These are phyloP conservation scores for Suillia variegata DNA, from an alignment of 2,888 invertebrate genomes.

Conservation along the genomic window DNA sequence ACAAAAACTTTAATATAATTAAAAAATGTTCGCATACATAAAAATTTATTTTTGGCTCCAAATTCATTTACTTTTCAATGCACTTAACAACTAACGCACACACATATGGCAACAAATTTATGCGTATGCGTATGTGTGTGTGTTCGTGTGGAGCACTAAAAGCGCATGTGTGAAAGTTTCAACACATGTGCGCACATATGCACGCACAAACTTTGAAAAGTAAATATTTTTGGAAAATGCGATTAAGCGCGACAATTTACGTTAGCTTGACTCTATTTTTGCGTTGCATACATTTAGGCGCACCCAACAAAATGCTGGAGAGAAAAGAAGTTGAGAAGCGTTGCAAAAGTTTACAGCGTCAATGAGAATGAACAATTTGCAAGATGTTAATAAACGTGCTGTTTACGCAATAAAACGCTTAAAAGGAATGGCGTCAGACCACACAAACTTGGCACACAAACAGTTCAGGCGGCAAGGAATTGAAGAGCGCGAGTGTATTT, in stretches of 20 bases:
- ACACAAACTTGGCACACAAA: no score
- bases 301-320: not conserved
- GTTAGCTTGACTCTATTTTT: slow-evolving; percentile 28
- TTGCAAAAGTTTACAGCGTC: no score
- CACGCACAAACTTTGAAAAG: not conserved
- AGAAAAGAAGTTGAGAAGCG: no score
- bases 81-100: not conserved
- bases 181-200: not conserved
- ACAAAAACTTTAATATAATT: no score
- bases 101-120: no score
- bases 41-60: no score
- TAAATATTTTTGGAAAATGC: slow-evolving; percentile 16
- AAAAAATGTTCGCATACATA: no score
- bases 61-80: not conserved
- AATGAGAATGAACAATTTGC: no score
- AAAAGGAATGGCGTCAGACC: not conserved
- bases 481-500: not conserved
- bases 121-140: not conserved
- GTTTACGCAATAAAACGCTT: not conserved
- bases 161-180: not conserved
- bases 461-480: no score
- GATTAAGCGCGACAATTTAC: slow-evolving; percentile 34
- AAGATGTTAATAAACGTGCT: not conserved
- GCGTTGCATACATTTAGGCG: no score
- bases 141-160: not conserved